Evolutionary conservation across 2,888 invertebrate species (phyloP).

Genomic region (Synanthedon andrenaeformis): DNA sequence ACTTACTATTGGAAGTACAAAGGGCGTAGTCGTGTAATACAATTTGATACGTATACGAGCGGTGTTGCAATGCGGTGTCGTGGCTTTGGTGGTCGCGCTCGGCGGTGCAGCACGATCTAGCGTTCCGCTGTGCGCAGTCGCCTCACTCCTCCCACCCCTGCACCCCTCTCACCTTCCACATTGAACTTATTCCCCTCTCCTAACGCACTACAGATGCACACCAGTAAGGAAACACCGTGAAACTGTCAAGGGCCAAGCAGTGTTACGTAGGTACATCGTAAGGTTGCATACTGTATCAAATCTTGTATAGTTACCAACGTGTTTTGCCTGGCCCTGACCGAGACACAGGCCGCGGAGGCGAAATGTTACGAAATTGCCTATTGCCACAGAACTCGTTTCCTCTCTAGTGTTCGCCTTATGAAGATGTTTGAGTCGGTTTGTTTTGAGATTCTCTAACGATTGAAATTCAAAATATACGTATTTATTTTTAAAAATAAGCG

Average conservation of each 20-base stretch:
- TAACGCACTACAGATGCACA: constrained; percentile 1
- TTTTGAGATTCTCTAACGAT: constrained; percentile 8
- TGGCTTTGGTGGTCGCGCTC: constrained; percentile 65
- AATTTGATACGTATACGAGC: constrained; percentile 7
- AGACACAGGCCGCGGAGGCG: constrained; percentile 55
- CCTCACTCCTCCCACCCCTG: constrained; percentile 19
- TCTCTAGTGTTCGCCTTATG: background rate
- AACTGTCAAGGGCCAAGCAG: background rate
- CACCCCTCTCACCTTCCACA: constrained; percentile 13
- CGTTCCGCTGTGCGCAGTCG: constrained; percentile 63
- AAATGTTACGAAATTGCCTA: constrained; percentile 60
- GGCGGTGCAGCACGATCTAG: constrained; percentile 68
- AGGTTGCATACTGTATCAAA: background rate
- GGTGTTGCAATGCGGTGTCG: constrained; percentile 61
- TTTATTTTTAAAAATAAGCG: no score
- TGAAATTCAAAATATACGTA: no score
- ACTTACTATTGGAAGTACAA: background rate
- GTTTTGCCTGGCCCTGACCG: constrained; percentile 56
- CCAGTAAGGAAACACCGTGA: background rate
- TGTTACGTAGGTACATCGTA: background rate
- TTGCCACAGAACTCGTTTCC: constrained; percentile 40
- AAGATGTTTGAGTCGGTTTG: constrained; percentile 12
- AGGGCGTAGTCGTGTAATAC: background rate
- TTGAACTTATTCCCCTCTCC: constrained; percentile 20
- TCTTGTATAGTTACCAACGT: background rate